Percentiles rank a stretch among this genome's conserved stretches.
Conservation (phyloP, 2,888 invertebrate genomes). For the Stenodema calcarata region DNA sequence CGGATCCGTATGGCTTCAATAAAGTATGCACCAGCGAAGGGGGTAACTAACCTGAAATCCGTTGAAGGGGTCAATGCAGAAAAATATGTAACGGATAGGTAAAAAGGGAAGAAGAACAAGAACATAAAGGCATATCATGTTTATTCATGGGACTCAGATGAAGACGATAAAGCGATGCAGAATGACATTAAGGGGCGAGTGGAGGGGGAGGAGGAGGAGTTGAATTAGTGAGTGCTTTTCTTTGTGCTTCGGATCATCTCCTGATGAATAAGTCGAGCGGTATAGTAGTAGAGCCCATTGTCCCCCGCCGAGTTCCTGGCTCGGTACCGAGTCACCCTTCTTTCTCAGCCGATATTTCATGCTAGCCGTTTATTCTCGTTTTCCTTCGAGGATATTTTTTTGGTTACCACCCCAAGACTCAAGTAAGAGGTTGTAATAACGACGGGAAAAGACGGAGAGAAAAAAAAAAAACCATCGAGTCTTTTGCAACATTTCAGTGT, state of each 20-base stretch:
- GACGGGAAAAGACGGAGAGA: background rate
- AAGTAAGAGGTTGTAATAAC: background rate
- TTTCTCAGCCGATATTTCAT: conserved; percentile 26
- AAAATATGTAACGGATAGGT: background rate
- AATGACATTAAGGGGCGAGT: background rate
- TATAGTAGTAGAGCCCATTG: conserved; percentile 11
- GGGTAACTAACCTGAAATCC: background rate
- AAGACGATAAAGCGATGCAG: conserved; percentile 2
- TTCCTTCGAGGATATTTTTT: background rate
- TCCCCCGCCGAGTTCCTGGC: background rate
- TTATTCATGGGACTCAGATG: background rate
- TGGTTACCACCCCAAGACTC: background rate
- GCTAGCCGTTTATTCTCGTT: conserved; percentile 21
- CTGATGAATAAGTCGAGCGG: conserved; percentile 28
- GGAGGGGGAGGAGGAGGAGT: background rate
- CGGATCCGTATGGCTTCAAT: background rate
- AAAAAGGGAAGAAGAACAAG: background rate
- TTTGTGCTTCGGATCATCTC: conserved; percentile 30
- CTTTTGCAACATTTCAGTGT: background rate
- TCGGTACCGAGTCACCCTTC: background rate
- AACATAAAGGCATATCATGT: background rate
- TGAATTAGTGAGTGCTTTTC: conserved; percentile 35
- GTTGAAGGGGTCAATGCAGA: background rate
- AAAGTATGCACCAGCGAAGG: background rate
- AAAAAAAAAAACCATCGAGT: too few species aligned